Base-by-base conservation (phyloP, 2,888 invertebrate genomes). In the Drosophila monieri region DNA sequence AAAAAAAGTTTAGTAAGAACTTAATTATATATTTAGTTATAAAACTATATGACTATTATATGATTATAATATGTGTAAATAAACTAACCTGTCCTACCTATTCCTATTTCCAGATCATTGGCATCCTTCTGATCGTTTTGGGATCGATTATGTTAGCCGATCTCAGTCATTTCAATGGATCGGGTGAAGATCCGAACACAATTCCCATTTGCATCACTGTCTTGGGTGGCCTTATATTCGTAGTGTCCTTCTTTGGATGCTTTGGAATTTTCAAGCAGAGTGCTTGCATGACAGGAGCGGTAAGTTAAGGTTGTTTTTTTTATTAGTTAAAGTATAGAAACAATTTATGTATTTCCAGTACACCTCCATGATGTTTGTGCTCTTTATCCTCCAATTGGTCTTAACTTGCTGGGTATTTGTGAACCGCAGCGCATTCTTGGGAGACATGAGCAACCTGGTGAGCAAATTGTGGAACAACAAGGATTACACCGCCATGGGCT, bases 191-290 rank as follows among this genome's bases (percentile, higher is more conserved):
- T 39, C 91, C 94, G 64, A 85, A 93, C 6, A 91, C 94, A 9
- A 94, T 95, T 0, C 94, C 95, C 1, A 93, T 95, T 89, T 89
- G 94, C 60, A 93, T 95, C 76, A 94, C 95, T 59, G 91, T 94
- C 49, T 91, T 96, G 71, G 96, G 96, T 6, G 92, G 93, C n/a
- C 90, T 96, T 27, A 94, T 96, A 77, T 96, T 97, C 90, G 88
- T 96, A 74, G 95, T 97, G 68, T 95, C 97, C 3, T 97, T 97
- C 93, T 95, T 97, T 89, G 97, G 97, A 69, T 97, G 97, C 92
- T 97, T 97, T 88, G 97, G 97, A 46, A 96, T 97, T 3, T 94
- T 96, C 78, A 94, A 95, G 74, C 97, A 97, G 92, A 97, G 95
- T 90, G 94, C 96, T 90, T 97, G 96, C 92, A 96, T 97, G 94